phyloP scores from a whole-genome alignment of 2,113 vertebrate species.

The Gobio gobio region DNA sequence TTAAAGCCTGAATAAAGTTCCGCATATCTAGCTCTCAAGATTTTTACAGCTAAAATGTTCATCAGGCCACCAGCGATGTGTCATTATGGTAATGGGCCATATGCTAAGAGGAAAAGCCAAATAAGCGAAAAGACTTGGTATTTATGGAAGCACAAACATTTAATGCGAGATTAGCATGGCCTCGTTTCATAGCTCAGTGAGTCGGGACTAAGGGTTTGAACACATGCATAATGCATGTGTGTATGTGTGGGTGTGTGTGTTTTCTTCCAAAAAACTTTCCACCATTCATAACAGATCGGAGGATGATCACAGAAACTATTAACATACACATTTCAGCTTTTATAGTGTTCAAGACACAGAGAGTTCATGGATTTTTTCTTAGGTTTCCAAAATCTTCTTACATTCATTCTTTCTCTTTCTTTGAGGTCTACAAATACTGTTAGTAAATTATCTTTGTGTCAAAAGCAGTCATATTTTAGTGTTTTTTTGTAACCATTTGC shows the following conservation, averaged over 20 bases:
- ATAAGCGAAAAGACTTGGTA: slow-evolving; percentile 61
- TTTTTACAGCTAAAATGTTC: slow-evolving; percentile 49
- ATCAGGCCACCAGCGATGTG: slow-evolving; percentile 53
- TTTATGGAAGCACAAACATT: slow-evolving; percentile 71
- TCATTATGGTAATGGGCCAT: slow-evolving; percentile 70
- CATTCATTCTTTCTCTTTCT: not conserved
- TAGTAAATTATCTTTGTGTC: not conserved
- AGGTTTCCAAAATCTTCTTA: not conserved
- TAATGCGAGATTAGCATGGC: slow-evolving; percentile 74
- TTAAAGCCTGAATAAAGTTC: slow-evolving; percentile 12
- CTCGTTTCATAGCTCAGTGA: slow-evolving; percentile 75
- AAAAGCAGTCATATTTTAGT: not conserved
- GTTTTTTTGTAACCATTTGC: not conserved
- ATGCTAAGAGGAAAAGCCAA: slow-evolving; percentile 68
- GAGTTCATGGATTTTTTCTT: not conserved
- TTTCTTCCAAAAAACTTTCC: slow-evolving; percentile 4
- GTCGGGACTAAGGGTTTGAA: slow-evolving; percentile 65
- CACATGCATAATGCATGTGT: slow-evolving; percentile 63
- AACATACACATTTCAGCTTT: not conserved
- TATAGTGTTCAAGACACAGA: not conserved
- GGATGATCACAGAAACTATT: slow-evolving; percentile 34
- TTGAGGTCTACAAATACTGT: not conserved
- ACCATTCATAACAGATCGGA: slow-evolving; percentile 37
- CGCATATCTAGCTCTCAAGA: not conserved
- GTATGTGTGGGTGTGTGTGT: slow-evolving; percentile 44